These are phyloP conservation scores for Pristionchus entomophagus DNA, from an alignment of 2,888 invertebrate genomes.

Conservation along the genomic window DNA sequence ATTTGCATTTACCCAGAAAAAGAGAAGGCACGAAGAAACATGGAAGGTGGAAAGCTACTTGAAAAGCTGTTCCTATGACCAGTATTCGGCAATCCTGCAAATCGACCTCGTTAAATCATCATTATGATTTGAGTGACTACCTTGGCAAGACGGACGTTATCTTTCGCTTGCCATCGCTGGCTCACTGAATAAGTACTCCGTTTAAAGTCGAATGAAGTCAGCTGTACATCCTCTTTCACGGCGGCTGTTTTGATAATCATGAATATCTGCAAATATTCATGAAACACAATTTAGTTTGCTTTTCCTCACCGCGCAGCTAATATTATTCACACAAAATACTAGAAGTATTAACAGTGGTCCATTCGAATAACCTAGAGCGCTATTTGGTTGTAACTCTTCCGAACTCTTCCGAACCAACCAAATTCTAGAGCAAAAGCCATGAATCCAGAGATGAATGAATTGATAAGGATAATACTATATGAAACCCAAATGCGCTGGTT, in stretches of 20 bases:
- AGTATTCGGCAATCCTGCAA: not conserved
- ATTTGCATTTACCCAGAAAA: not conserved
- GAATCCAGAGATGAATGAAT: not conserved
- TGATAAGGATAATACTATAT: not conserved
- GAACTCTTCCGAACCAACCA: not conserved
- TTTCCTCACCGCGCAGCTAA: not conserved
- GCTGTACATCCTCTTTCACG: not conserved
- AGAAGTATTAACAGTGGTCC: not conserved
- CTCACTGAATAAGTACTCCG: not conserved
- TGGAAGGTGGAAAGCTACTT: not conserved
- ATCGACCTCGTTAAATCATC: not conserved
- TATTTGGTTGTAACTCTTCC: no score
- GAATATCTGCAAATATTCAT: not conserved
- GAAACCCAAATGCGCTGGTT: not conserved
- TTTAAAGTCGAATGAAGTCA: not conserved
- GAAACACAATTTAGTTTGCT: no score
- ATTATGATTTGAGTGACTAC: not conserved
- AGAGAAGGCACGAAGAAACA: constrained; percentile 5
- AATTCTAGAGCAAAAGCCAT: not conserved
- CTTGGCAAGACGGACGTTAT: not conserved
- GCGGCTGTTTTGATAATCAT: not conserved
- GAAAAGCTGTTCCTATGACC: not conserved
- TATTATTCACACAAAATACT: not conserved
- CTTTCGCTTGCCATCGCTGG: constrained; percentile 7
- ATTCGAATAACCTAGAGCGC: not conserved